Evolutionary conservation across 2,113 vertebrate species (phyloP).

Genomic region (Xyrauchen texanus): DNA sequence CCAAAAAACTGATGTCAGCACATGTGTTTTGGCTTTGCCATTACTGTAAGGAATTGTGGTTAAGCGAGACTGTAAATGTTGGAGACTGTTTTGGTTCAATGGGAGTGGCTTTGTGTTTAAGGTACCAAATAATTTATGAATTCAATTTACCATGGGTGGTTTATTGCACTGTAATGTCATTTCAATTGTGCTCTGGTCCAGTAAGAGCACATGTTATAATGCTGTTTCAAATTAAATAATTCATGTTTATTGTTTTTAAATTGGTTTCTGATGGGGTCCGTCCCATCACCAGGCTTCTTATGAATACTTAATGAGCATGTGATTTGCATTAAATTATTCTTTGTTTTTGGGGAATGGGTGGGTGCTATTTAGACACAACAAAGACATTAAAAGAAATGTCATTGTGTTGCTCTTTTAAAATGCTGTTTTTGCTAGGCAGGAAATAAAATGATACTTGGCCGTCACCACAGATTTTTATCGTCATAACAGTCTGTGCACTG

Average conservation of each 20-base stretch:
- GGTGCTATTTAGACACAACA: constrained; percentile 1
- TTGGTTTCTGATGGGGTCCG: constrained; percentile 7
- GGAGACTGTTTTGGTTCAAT: neutral
- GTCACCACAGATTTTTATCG: neutral
- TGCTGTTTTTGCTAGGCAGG: too few species aligned
- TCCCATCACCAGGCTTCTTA: neutral
- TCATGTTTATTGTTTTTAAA: constrained; percentile 23
- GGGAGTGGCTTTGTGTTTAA: constrained; percentile 12
- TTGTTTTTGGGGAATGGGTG: constrained; percentile 23
- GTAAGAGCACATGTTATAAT: neutral
- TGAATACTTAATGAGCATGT: constrained; percentile 57
- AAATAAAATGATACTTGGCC: neutral
- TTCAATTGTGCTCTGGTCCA: neutral
- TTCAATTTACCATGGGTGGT: constrained; percentile 14
- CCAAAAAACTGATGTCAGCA: constrained; percentile 1
- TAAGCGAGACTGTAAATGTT: neutral
- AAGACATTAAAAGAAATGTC: too few species aligned
- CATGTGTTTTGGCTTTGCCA: neutral
- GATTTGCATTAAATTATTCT: constrained; percentile 70
- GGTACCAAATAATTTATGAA: constrained; percentile 13
- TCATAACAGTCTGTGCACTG: neutral
- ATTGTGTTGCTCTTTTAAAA: too few species aligned
- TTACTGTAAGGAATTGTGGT: neutral
- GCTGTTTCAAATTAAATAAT: constrained; percentile 15
- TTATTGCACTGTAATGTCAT: neutral